phyloP scores from a whole-genome alignment of 2,888 invertebrate genomes.

The Protodeltote pygarga region DNA sequence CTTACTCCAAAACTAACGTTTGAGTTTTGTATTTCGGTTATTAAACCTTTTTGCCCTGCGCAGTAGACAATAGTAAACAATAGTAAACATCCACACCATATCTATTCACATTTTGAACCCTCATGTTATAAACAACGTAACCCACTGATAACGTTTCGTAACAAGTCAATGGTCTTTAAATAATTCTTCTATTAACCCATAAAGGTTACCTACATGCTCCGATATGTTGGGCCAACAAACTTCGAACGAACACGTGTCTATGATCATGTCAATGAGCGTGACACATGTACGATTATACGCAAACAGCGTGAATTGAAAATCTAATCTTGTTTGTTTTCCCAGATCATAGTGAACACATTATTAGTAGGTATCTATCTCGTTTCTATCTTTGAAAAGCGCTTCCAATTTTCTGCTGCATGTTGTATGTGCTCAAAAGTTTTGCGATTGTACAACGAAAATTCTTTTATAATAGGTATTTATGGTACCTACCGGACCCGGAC shows the following conservation, averaged over 20 bases:
- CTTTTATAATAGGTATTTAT: too few relatives aligned
- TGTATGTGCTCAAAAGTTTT: too few relatives aligned
- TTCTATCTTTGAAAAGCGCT: neutral
- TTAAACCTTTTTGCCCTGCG: too few relatives aligned
- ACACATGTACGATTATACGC: constrained; percentile 1
- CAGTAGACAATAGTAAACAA: too few relatives aligned
- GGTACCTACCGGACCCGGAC: neutral
- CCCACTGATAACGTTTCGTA: neutral
- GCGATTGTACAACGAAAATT: too few relatives aligned
- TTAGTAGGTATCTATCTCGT: too few relatives aligned
- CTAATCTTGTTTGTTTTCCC: constrained; percentile 16
- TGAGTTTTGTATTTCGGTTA: too few relatives aligned
- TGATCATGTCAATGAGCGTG: neutral
- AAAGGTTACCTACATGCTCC: neutral
- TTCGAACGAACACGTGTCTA: constrained; percentile 4
- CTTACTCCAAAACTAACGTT: too few relatives aligned
- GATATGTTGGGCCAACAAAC: neutral
- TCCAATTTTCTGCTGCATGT: neutral
- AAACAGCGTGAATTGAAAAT: constrained; percentile 33
- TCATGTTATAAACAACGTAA: neutral
- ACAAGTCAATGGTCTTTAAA: too few relatives aligned
- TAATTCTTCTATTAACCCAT: neutral
- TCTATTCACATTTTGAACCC: too few relatives aligned
- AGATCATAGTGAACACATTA: constrained; percentile 12
- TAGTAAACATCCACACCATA: too few relatives aligned